These are phyloP conservation scores for Microplitis manilae DNA, from an alignment of 2,888 invertebrate genomes.

Conservation along the genomic window DNA sequence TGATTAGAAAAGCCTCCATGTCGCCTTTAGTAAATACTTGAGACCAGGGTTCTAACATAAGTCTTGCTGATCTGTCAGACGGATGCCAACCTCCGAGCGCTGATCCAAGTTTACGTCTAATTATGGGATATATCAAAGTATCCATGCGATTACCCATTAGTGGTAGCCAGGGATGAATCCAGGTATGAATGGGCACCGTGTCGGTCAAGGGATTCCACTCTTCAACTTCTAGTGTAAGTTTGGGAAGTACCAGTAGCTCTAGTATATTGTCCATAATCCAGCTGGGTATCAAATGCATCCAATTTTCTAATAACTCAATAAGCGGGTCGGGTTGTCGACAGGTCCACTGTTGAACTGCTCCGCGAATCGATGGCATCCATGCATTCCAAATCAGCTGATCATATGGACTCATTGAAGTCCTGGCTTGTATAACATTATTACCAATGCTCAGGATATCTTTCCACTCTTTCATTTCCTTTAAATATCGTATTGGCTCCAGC, in stretches of 20 bases:
- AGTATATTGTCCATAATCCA: conserved; percentile 89
- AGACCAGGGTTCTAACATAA: conserved; percentile 93
- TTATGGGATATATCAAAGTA: conserved; percentile 85
- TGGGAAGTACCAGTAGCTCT: conserved; percentile 87
- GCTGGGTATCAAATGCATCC: conserved; percentile 84
- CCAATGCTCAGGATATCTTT: conserved; percentile 75
- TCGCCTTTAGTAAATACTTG: conserved; percentile 82
- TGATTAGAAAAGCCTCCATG: conserved; percentile 86
- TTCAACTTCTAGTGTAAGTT: conserved; percentile 82
- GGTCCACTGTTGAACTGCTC: conserved; percentile 86
- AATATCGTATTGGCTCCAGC: conserved; percentile 77
- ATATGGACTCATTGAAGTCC: conserved; percentile 78
- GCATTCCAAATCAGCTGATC: conserved; percentile 91
- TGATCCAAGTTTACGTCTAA: conserved; percentile 90
- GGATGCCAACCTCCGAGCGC: conserved; percentile 97
- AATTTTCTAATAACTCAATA: conserved; percentile 84
- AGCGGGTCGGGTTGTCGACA: conserved; percentile 85
- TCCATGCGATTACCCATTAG: conserved; percentile 77
- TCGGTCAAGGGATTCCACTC: conserved; percentile 97
- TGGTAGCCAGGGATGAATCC: conserved; percentile 98
- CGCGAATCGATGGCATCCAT: conserved; percentile 88
- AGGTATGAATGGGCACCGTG: conserved; percentile 94
- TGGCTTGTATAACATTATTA: conserved; percentile 63
- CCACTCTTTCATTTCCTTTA: conserved; percentile 81
- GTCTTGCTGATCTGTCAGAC: conserved; percentile 91